Evolutionary conservation across 2,888 invertebrate species (phyloP).

Genomic region (Crematogaster levior): DNA sequence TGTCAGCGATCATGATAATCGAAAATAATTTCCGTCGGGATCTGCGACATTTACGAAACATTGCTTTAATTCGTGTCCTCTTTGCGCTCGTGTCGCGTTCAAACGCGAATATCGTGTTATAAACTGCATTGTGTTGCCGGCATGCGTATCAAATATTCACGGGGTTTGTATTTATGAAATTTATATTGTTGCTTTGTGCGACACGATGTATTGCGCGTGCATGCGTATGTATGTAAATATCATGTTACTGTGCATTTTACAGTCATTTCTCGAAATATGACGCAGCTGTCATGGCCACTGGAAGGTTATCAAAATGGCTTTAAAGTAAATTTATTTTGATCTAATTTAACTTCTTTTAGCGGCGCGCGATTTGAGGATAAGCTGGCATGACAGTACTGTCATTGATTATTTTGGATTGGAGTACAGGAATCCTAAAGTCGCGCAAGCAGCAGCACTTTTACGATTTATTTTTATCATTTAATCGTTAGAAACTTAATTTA

Average conservation of each 20-base stretch:
- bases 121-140: constrained; percentile 50
- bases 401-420: not conserved
- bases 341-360: not conserved
- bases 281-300: not conserved
- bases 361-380: not conserved
- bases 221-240: constrained; percentile 5
- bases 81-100: constrained; percentile 49
- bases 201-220: not conserved
- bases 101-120: constrained; percentile 49
- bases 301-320: not conserved
- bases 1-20: constrained; percentile 17
- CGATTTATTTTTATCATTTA: constrained; percentile 30
- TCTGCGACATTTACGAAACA: constrained; percentile 30
- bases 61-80: constrained; percentile 57
- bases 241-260: constrained; percentile 11
- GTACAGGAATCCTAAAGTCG: not conserved
- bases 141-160: constrained; percentile 61
- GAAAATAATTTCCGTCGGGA: constrained; percentile 35
- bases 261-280: constrained; percentile 30
- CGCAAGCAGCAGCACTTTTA: constrained; percentile 8
- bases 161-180: constrained; percentile 51
- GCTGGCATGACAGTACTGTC: not conserved
- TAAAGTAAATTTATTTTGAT: not conserved
- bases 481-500: constrained; percentile 25
- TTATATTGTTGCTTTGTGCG: constrained; percentile 44